phyloP scores from a whole-genome alignment of 2,888 invertebrate species.

The Caenorhabditis sinica region DNA sequence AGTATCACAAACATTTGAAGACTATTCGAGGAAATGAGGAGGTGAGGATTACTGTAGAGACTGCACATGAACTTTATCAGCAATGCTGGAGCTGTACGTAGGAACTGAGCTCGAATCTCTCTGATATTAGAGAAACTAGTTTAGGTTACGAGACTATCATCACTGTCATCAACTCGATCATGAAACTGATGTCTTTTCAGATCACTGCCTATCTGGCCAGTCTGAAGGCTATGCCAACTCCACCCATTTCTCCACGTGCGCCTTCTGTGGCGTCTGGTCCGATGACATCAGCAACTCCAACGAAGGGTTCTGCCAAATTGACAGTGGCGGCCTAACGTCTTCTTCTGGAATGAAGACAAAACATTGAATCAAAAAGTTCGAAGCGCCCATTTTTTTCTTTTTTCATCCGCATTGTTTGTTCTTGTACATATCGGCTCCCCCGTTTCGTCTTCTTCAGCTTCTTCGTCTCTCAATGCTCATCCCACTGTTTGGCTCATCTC shows the following conservation, averaged over 20 bases:
- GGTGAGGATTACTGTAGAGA: constrained; percentile 30
- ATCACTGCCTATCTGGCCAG: constrained; percentile 23
- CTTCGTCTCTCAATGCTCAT: constrained; percentile 39
- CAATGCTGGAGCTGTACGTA: too few species aligned
- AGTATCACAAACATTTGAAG: constrained; percentile 92
- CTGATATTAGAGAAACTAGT: too few species aligned
- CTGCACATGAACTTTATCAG: neutral
- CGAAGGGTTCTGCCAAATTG: neutral
- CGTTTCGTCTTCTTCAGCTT: constrained; percentile 37
- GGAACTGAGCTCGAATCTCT: too few species aligned
- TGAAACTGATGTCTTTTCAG: constrained; percentile 38
- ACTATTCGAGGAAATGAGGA: constrained; percentile 85
- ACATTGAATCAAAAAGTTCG: constrained; percentile 17
- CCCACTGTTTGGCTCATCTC: constrained; percentile 25
- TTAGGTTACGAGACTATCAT: too few species aligned
- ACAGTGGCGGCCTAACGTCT: neutral
- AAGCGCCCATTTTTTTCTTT: constrained; percentile 20
- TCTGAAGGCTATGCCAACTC: constrained; percentile 31
- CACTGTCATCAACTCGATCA: too few species aligned
- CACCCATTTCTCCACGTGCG: constrained; percentile 24
- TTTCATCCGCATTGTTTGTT: constrained; percentile 54
- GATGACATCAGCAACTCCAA: neutral
- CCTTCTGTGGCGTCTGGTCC: neutral
- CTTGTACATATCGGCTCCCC: constrained; percentile 56
- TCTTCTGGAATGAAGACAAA: constrained; percentile 8